A percentile compares a stretch with the other conserved stretches of the same genome.
Evolutionary conservation across 1,140 invertebrate genomes (phyloP).

Genomic region (Heliconius congener): DNA sequence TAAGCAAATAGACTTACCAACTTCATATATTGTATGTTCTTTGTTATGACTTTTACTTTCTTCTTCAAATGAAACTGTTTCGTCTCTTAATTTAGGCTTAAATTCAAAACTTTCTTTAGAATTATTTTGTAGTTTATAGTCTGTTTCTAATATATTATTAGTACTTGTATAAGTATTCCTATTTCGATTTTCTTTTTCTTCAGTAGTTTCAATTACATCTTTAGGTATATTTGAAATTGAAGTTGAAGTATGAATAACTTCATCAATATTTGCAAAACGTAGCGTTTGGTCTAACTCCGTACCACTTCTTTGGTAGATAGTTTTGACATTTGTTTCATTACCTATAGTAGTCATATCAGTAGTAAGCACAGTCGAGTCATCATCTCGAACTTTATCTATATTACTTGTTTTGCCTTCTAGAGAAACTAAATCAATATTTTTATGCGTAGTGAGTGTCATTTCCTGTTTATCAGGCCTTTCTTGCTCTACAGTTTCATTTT

Average conservation of each 20-base stretch:
- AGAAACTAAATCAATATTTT: neutral
- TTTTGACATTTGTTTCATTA: neutral
- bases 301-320: neutral
- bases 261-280: neutral
- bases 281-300: neutral
- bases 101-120: neutral
- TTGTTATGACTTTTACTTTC: neutral
- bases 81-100: neutral
- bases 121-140: neutral
- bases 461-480: neutral
- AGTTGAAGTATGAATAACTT: neutral
- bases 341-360: neutral
- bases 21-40: slow-evolving; percentile 51
- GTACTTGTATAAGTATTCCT: neutral
- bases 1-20: slow-evolving; percentile 48
- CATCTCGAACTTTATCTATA: neutral
- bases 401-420: neutral
- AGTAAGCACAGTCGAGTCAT: neutral
- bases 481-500: neutral
- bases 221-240: neutral
- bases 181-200: neutral
- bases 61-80: neutral
- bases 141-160: neutral
- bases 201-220: neutral
- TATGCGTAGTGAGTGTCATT: neutral